phyloP scores from a whole-genome alignment of 2,888 invertebrate genomes.

The Volucella zonaria region DNA sequence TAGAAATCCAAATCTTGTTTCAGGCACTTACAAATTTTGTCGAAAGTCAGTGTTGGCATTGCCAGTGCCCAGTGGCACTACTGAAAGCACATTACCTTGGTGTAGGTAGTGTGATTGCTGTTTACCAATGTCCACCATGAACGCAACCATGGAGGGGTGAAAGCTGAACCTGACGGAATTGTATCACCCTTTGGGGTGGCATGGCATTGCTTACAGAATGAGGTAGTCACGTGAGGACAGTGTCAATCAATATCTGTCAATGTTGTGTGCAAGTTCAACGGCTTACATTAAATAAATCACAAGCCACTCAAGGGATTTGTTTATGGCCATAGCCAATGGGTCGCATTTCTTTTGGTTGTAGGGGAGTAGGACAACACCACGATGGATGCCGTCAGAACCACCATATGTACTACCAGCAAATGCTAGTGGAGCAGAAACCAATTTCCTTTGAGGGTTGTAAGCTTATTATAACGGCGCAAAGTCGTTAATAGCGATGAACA shows the following conservation, averaged over 20 bases:
- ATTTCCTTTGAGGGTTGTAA: conserved; percentile 40
- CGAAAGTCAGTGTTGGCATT: conserved; percentile 11
- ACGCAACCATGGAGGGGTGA: conserved; percentile 2
- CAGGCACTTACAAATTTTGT: neutral
- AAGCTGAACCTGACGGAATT: conserved; percentile 1
- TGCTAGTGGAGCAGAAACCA: conserved; percentile 6
- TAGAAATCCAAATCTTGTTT: conserved; percentile 15
- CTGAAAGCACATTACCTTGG: conserved; percentile 1
- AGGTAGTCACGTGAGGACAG: conserved; percentile 52
- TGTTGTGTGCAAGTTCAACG: conserved; percentile 36
- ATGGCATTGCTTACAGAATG: conserved; percentile 5
- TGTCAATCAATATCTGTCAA: conserved; percentile 34
- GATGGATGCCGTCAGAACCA: too few relatives aligned
- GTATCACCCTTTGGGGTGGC: conserved; percentile 11
- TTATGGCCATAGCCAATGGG: neutral
- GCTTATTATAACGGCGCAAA: conserved; percentile 32
- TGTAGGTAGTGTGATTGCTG: neutral
- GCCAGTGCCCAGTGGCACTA: neutral
- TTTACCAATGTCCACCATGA: neutral
- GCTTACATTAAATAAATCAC: conserved; percentile 18
- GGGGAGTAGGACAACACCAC: too few relatives aligned
- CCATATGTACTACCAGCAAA: neutral
- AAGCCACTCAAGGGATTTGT: conserved; percentile 3
- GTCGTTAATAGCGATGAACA: conserved; percentile 31
- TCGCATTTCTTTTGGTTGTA: too few relatives aligned